Conservation (phyloP, 2,888 invertebrate genomes). For the Acleris laterana region DNA sequence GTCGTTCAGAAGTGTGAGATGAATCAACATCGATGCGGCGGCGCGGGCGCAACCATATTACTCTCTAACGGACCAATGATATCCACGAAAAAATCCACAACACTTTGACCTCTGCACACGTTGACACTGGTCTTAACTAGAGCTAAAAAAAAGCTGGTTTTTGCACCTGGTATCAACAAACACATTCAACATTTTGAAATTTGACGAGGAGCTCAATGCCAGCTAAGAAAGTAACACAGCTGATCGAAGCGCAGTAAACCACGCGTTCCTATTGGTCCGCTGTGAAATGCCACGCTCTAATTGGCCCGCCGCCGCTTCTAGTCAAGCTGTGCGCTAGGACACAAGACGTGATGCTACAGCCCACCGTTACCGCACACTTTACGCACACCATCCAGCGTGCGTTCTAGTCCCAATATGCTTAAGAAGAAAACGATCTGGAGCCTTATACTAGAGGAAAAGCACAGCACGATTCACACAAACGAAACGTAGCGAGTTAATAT, state of each 20-base stretch:
- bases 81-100: no score
- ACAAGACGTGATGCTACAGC: slow-evolving; percentile 50
- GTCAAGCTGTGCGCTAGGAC: slow-evolving; percentile 54
- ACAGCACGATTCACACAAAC: no score
- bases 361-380: slow-evolving; percentile 16
- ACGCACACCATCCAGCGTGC: slow-evolving; percentile 6
- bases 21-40: slow-evolving; percentile 64
- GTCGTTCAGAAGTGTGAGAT: slow-evolving; percentile 64
- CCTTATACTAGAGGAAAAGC: no score
- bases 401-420: background rate
- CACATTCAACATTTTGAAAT: no score
- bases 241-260: background rate
- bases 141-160: no score
- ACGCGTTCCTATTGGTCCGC: background rate
- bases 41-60: slow-evolving; percentile 34
- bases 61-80: slow-evolving; percentile 7
- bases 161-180: no score
- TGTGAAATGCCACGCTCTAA: background rate
- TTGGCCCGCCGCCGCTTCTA: slow-evolving; percentile 22
- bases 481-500: no score
- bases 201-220: no score
- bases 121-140: no score
- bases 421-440: no score
- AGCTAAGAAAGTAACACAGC: no score
- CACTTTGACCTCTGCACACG: no score